These are phyloP conservation scores for Chromobotia macracanthus DNA, from an alignment of 2,797 vertebrate species.

Conservation along the genomic window DNA sequence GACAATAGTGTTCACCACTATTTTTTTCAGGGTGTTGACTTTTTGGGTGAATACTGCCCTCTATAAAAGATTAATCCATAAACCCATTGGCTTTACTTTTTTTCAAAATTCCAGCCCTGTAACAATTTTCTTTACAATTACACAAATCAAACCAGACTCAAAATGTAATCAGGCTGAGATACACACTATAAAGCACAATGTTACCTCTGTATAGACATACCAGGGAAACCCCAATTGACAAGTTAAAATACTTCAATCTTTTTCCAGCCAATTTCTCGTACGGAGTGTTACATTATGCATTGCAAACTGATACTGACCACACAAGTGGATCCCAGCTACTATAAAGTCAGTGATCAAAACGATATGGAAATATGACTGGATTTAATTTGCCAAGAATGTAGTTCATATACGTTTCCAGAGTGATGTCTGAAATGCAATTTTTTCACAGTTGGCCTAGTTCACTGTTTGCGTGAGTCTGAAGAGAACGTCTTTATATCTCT, in stretches of 20 bases:
- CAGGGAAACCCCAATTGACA: conserved; percentile 57
- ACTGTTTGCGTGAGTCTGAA: conserved; percentile 3
- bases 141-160: not conserved
- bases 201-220: conserved; percentile 37
- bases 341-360: conserved; percentile 43
- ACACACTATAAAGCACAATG: not conserved
- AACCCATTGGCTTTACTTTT: not conserved
- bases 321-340: conserved; percentile 62
- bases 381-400: conserved; percentile 53
- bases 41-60: not conserved
- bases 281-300: conserved; percentile 55
- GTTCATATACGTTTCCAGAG: conserved; percentile 34
- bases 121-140: not conserved
- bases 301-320: conserved; percentile 71
- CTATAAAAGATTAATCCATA: not conserved
- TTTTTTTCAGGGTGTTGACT: not conserved
- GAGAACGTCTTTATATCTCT: conserved; percentile 24
- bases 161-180: not conserved
- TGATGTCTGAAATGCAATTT: conserved; percentile 22
- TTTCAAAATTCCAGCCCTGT: not conserved
- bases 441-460: conserved; percentile 38
- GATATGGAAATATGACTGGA: conserved; percentile 49
- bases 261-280: conserved; percentile 59
- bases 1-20: no score
- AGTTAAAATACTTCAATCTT: conserved; percentile 52